A percentile compares a stretch with the other conserved stretches of the same genome.
These are phyloP conservation scores for Crepidodera aurea DNA, from an alignment of 2,888 invertebrate species.

Conservation along the genomic window DNA sequence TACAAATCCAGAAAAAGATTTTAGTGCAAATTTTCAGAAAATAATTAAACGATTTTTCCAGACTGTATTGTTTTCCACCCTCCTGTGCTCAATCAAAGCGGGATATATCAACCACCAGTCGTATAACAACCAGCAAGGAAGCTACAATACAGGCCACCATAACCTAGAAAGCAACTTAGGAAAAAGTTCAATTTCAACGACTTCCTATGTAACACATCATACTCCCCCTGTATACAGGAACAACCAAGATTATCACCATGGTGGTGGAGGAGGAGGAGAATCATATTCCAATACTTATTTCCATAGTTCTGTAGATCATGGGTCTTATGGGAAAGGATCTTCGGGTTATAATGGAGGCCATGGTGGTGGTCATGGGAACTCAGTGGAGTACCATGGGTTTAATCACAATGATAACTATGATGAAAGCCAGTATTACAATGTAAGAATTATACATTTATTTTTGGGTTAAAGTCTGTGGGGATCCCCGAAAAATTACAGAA, in stretches of 20 bases:
- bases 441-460: slow-evolving; percentile 27
- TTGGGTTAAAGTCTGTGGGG: neutral
- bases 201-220: slow-evolving; percentile 42
- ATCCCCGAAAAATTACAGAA: neutral
- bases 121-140: slow-evolving; percentile 8
- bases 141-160: slow-evolving; percentile 13
- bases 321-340: slow-evolving; percentile 17
- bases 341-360: slow-evolving; percentile 11
- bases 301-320: slow-evolving; percentile 25
- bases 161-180: neutral
- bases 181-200: slow-evolving; percentile 35
- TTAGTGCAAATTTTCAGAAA: too few relatives aligned
- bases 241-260: slow-evolving; percentile 6
- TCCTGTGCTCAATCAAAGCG: slow-evolving; percentile 27
- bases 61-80: slow-evolving; percentile 23
- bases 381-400: neutral
- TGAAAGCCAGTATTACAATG: slow-evolving; percentile 35
- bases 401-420: slow-evolving; percentile 25
- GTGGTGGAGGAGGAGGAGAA: slow-evolving; percentile 19
- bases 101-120: slow-evolving; percentile 24
- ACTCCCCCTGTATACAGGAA: slow-evolving; percentile 20
- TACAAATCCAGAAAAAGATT: too few relatives aligned
- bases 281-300: slow-evolving; percentile 32
- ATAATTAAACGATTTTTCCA: slow-evolving; percentile 16
- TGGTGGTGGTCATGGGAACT: slow-evolving; percentile 11